Percentiles rank a stretch among this genome's conserved stretches.
Conservation (phyloP, 2,888 invertebrate genomes). For the Troglohyphantes excavatus region DNA sequence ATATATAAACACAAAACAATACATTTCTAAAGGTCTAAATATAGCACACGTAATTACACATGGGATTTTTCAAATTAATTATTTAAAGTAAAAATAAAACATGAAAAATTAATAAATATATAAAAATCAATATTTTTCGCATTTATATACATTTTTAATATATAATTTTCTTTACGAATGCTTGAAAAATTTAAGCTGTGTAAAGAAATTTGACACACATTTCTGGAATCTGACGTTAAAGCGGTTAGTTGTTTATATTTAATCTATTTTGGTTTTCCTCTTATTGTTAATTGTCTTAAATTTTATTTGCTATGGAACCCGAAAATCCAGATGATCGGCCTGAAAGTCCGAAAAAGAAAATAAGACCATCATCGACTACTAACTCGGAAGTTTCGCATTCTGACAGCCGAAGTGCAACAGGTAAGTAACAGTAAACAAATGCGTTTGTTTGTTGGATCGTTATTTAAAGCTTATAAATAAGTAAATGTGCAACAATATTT, state of each 20-base stretch:
- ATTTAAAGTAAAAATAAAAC: too few species aligned
- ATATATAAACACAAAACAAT: too few species aligned
- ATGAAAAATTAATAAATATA: too few species aligned
- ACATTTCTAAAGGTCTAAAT: too few species aligned
- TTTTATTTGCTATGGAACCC: constrained; percentile 44
- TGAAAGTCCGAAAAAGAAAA: constrained; percentile 65
- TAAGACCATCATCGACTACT: constrained; percentile 39
- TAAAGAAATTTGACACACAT: background rate
- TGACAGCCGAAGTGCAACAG: background rate
- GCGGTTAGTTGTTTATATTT: constrained; percentile 24
- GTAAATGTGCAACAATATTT: too few species aligned
- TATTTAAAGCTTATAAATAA: too few species aligned
- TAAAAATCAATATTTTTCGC: too few species aligned
- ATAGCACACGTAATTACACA: too few species aligned
- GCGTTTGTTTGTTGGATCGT: too few species aligned
- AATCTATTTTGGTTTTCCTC: background rate
- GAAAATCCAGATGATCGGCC: constrained; percentile 52
- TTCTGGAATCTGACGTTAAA: constrained; percentile 21
- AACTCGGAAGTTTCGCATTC: constrained; percentile 14
- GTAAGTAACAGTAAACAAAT: constrained; percentile 30
- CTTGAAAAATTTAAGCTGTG: constrained; percentile 20
- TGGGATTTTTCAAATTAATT: too few species aligned
- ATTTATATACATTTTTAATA: too few species aligned
- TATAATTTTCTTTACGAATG: background rate
- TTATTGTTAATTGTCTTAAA: background rate